These are phyloP conservation scores for Theristus sp. DNA, from an alignment of 2,888 invertebrate genomes.

Conservation along the genomic window DNA sequence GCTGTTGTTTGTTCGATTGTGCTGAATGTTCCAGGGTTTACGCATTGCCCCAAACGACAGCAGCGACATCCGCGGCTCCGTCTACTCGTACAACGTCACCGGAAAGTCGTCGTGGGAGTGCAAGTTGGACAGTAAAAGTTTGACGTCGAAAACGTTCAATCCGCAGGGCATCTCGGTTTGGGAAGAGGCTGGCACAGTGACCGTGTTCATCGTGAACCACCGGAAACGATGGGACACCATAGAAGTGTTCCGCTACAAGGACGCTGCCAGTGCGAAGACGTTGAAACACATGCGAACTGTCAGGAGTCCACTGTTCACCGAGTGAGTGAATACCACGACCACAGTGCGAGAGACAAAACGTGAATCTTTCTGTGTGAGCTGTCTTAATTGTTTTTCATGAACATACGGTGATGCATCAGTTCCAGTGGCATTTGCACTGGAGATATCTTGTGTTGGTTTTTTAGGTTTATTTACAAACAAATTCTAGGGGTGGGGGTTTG, in stretches of 20 bases:
- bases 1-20: too few species aligned
- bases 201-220: slow-evolving; percentile 7
- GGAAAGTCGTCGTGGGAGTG: slow-evolving; percentile 6
- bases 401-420: too few species aligned
- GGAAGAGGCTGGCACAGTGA: not conserved
- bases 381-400: too few species aligned
- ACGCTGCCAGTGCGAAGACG: not conserved
- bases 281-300: slow-evolving; percentile 4
- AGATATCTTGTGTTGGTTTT: too few species aligned
- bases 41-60: too few species aligned
- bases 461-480: too few species aligned
- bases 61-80: not conserved
- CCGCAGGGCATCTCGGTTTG: slow-evolving; percentile 7
- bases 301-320: slow-evolving; percentile 5
- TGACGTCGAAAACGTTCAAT: slow-evolving; percentile 6
- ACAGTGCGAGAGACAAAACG: not conserved
- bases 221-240: slow-evolving; percentile 5
- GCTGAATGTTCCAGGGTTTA: too few species aligned
- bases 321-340: not conserved
- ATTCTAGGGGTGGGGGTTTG: too few species aligned
- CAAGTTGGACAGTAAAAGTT: slow-evolving; percentile 2
- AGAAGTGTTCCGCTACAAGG: slow-evolving; percentile 7
- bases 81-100: slow-evolving; percentile 7
- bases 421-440: too few species aligned
- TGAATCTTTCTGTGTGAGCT: too few species aligned